phyloP scores from a whole-genome alignment of 2,797 vertebrate genomes.

The Apogon hyalosoma region DNA sequence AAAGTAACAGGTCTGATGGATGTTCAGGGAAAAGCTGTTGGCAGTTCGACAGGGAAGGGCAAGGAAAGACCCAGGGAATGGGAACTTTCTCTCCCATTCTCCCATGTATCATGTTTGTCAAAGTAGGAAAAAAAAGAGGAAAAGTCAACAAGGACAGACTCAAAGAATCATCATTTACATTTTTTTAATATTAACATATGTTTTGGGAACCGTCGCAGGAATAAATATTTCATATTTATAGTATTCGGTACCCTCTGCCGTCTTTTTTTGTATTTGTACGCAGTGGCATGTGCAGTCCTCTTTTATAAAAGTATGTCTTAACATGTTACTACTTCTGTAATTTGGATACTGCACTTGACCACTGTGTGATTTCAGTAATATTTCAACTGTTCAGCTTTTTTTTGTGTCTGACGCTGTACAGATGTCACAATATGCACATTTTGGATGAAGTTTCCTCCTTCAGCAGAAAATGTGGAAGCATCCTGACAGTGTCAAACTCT shows the following conservation, averaged over 20 bases:
- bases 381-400: no score
- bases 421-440: no score
- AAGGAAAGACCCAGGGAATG: slow-evolving; percentile 43
- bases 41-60: slow-evolving; percentile 65
- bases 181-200: slow-evolving; percentile 19
- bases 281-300: no score
- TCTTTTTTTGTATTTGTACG: no score
- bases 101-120: slow-evolving; percentile 30
- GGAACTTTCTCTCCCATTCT: slow-evolving; percentile 50
- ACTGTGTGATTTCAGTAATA: no score
- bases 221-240: slow-evolving; percentile 19
- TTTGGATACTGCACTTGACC: no score
- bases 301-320: no score
- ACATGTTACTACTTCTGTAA: no score
- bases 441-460: no score
- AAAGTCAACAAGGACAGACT: slow-evolving; percentile 17
- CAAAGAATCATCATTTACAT: slow-evolving; percentile 24
- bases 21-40: slow-evolving; percentile 41
- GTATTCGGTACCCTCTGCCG: neutral
- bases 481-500: no score
- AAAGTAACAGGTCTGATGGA: slow-evolving; percentile 72
- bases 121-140: neutral
- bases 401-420: no score
- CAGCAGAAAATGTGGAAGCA: no score
- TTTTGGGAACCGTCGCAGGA: slow-evolving; percentile 19